Evolutionary conservation across 1,140 invertebrate genomes (phyloP).

Genomic region (Belonocnema kinseyi): DNA sequence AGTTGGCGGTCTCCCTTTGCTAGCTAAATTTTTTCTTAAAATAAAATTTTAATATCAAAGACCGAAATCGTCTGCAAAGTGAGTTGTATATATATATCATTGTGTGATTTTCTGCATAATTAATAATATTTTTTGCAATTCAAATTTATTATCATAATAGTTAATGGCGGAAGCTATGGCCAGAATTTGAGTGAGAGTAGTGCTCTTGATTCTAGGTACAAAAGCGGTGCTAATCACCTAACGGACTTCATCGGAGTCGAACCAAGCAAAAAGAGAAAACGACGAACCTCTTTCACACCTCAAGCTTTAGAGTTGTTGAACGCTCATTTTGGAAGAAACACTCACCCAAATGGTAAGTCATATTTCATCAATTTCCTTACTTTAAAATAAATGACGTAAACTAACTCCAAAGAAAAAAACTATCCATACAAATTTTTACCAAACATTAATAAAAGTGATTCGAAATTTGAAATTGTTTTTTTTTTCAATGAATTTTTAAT

Average conservation of each 20-base stretch:
- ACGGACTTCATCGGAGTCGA: slow-evolving; percentile 97
- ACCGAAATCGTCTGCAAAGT: too few species aligned
- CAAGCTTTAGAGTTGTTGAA: slow-evolving; percentile 96
- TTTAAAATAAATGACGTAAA: too few species aligned
- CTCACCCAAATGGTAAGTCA: slow-evolving; percentile 94
- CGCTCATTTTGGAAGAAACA: slow-evolving; percentile 96
- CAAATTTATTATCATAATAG: background rate
- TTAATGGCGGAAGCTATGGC: slow-evolving; percentile 27
- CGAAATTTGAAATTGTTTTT: too few species aligned
- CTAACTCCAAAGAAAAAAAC: too few species aligned
- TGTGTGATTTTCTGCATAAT: background rate
- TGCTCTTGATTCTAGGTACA: slow-evolving; percentile 84
- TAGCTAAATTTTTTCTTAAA: too few species aligned
- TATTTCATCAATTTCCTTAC: slow-evolving; percentile 1
- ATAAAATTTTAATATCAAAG: too few species aligned
- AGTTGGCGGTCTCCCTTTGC: too few species aligned
- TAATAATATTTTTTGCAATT: background rate
- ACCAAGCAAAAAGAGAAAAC: slow-evolving; percentile 96
- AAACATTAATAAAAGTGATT: too few species aligned
- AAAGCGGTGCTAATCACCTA: slow-evolving; percentile 92
- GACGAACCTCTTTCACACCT: slow-evolving; percentile 97
- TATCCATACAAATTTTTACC: too few species aligned
- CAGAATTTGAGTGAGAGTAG: slow-evolving; percentile 71
- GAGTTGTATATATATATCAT: too few species aligned
- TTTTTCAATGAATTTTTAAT: too few species aligned